phyloP scores from a whole-genome alignment of 2,888 invertebrate species.

The Drosophila picticornis region DNA sequence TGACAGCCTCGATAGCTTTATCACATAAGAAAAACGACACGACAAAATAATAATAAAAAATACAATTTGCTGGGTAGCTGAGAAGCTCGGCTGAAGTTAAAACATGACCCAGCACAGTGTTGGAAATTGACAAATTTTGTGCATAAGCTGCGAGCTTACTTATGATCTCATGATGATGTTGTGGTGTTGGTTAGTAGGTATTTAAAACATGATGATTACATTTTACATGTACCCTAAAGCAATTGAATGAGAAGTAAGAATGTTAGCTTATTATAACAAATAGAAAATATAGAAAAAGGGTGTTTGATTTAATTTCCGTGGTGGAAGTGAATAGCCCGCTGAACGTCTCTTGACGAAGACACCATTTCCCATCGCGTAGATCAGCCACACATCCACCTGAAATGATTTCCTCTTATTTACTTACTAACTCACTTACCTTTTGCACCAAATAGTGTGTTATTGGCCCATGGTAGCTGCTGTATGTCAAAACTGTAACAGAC shows the following conservation, averaged over 20 bases:
- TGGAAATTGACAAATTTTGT: neutral
- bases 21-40: slow-evolving; percentile 36
- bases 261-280: neutral
- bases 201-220: neutral
- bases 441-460: neutral
- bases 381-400: neutral
- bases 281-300: too few species aligned
- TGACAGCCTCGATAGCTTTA: slow-evolving; percentile 70
- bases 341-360: neutral
- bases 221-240: neutral
- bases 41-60: slow-evolving; percentile 19
- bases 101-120: slow-evolving; percentile 6
- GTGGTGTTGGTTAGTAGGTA: neutral
- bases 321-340: neutral
- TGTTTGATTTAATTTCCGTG: too few species aligned
- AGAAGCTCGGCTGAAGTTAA: neutral
- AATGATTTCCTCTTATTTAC: neutral
- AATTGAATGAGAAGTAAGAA: neutral
- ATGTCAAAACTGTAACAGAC: slow-evolving; percentile 45
- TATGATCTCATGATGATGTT: neutral
- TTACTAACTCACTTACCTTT: too few species aligned
- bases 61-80: slow-evolving; percentile 27
- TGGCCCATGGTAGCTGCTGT: slow-evolving; percentile 19
- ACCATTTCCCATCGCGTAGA: neutral
- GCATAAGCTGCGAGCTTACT: neutral